These are phyloP conservation scores for Alethe castanea DNA, from an alignment of 2,113 vertebrate species.

Conservation along the genomic window DNA sequence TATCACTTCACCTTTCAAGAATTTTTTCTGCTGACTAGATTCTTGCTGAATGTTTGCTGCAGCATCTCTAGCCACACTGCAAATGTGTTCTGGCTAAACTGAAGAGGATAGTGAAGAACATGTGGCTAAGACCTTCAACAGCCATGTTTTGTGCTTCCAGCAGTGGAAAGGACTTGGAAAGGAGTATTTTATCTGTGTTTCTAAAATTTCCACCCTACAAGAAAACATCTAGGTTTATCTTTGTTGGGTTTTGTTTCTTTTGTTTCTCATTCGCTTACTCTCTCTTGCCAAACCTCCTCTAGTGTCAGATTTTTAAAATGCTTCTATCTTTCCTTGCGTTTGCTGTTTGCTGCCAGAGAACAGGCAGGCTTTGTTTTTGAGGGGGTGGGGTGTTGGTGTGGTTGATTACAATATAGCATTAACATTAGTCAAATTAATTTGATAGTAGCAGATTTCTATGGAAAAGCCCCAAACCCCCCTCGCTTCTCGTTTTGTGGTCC, in stretches of 20 bases:
- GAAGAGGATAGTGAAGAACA: neutral
- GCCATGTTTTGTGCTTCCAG: neutral
- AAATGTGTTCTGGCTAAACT: neutral
- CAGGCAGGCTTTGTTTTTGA: neutral
- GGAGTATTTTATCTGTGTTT: neutral
- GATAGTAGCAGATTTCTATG: neutral
- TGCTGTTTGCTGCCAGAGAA: slow-evolving; percentile 13
- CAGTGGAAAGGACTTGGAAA: neutral
- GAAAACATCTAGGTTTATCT: neutral
- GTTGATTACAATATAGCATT: neutral
- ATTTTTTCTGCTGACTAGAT: neutral
- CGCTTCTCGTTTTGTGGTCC: neutral
- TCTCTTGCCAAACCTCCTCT: neutral
- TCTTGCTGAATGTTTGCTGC: neutral
- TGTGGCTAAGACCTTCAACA: neutral
- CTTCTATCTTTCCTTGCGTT: neutral
- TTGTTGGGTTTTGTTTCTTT: neutral
- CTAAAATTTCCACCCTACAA: neutral
- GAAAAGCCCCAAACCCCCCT: neutral
- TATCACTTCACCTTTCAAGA: neutral
- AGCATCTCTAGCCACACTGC: neutral
- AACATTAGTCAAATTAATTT: neutral
- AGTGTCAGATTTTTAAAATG: neutral
- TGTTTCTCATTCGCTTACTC: neutral
- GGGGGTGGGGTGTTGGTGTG: neutral